Conservation (phyloP, 2,797 vertebrate genomes). For the Sebastes matsubarae region DNA sequence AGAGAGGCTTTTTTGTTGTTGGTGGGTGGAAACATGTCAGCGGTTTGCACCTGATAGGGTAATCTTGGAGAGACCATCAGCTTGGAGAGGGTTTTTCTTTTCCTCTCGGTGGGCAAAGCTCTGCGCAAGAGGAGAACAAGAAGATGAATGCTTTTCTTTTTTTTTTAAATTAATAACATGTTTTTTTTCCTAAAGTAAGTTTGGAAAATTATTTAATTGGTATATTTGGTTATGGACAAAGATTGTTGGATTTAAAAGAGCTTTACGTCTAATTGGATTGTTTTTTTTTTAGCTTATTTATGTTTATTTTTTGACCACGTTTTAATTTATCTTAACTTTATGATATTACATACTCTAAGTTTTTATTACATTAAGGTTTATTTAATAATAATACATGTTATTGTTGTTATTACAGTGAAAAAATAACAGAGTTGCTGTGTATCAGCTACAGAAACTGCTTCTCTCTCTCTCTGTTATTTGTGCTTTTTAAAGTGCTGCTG, state of each 20-base stretch:
- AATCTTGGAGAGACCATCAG: conserved; percentile 80
- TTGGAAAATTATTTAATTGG: background rate
- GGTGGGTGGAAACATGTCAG: conserved; percentile 90
- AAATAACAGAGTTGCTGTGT: background rate
- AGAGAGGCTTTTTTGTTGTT: conserved; percentile 83
- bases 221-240: background rate
- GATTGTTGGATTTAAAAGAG: background rate
- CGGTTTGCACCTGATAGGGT: conserved; percentile 89
- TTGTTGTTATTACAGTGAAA: background rate
- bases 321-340: background rate
- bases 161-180: background rate
- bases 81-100: conserved; percentile 53
- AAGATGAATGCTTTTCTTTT: background rate
- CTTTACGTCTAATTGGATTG: background rate
- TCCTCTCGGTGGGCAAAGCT: conserved; percentile 54
- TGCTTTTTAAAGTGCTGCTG: conserved; percentile 40
- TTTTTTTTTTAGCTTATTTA: background rate
- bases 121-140: conserved; percentile 29
- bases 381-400: background rate
- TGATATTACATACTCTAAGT: background rate
- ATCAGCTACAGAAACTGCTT: conserved; percentile 32
- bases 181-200: background rate
- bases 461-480: background rate
- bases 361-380: background rate
- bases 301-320: no score